Percentiles rank a stretch among this genome's conserved stretches.
Conservation (phyloP, 2,797 vertebrate species). For the Acanthurus leucopareius region DNA sequence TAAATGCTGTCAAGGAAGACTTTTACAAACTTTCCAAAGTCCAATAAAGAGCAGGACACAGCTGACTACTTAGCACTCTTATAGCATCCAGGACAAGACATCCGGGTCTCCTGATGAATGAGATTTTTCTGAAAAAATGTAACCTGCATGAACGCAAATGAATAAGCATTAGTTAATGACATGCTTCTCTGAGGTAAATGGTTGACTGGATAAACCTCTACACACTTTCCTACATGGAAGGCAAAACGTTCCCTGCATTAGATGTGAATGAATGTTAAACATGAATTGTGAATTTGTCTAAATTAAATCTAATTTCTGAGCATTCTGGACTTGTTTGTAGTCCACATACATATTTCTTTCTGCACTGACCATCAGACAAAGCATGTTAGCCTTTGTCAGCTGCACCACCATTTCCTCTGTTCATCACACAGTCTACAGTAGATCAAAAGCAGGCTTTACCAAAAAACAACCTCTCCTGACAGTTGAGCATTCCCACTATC, state of each 20-base stretch:
- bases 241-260: no score
- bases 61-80: no score
- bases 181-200: no score
- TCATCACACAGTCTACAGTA: not conserved
- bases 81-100: no score
- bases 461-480: conserved; percentile 23
- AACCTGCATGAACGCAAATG: no score
- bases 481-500: conserved; percentile 3
- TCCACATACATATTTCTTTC: not conserved
- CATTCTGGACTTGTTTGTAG: not conserved
- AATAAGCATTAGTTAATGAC: no score
- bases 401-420: not conserved
- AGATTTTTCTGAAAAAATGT: no score
- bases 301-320: not conserved
- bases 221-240: not conserved
- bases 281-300: not conserved
- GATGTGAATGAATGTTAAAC: not conserved
- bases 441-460: conserved; percentile 24
- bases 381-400: not conserved
- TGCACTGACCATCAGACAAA: conserved; percentile 13
- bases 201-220: not conserved
- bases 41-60: no score
- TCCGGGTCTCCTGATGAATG: no score
- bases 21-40: no score
- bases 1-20: no score